Evolutionary conservation across 1,140 invertebrate genomes (phyloP), one percentile per base, ranked within the genome.

Genomic region (Zophobas atratus): DNA sequence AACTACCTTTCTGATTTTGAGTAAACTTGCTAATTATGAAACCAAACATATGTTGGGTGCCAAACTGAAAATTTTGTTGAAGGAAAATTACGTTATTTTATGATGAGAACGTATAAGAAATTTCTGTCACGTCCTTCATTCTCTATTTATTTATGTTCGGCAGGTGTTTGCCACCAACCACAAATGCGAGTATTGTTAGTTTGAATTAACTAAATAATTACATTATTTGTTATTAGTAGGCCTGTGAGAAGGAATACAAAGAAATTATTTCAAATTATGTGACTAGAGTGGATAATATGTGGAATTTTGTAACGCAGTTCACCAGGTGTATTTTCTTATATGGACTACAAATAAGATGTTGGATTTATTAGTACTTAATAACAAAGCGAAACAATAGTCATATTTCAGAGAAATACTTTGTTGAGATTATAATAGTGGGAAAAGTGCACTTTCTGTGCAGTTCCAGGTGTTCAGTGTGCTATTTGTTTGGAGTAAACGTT

Each of bases 151-250:
- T 20, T 43, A 67, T 67, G 60, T 67, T 67, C 36, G 60, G 60
- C 60, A 67, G 60, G 60, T 67, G 60, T 67, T 5, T 67, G 20
- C 39, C 60, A 43, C 38, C 60, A 67, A 67, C 60, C 60, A 67
- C 60, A 67, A 67, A 67, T 67, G 60, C 43, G 60, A 38, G 60
- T 43, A 38, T 67, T 48, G 60, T 67, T 43, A 67, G 38, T 67
- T 38, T 67, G 60, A 67, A 67, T 67, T 67, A 67, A 20, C n/a
- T 67, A 41, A 67, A 67, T 67, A 67, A 67, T 67, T 67, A 67
- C 60, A 4, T 67, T 43, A 43, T 67, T 43, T 67, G 60, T n/a
- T 33, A 67, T 67, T 67, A 67, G 38, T 39, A 67, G 38, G 6
- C 20, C 6, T 67, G 60, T 67, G 60, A 8, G 43, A 43, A n/a